Evolutionary conservation across 2,888 invertebrate genomes (phyloP).

Genomic region (Blomia tropicalis): DNA sequence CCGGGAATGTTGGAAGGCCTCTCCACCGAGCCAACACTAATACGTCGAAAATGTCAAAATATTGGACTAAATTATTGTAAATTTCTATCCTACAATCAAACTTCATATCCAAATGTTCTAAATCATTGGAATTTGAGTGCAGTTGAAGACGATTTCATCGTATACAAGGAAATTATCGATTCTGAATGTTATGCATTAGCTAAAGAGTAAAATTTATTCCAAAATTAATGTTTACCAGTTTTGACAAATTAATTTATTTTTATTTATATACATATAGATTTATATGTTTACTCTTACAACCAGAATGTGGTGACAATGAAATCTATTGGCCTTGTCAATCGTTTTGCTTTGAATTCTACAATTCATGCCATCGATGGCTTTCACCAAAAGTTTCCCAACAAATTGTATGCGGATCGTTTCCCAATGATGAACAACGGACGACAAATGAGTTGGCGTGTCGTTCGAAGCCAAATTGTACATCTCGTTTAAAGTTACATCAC

Average conservation of each 20-base stretch:
- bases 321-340: constrained; percentile 50
- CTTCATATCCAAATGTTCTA: constrained; percentile 65
- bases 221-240: no score
- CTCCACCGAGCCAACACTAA: constrained; percentile 28
- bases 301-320: constrained; percentile 45
- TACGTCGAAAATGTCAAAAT: constrained; percentile 30
- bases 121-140: constrained; percentile 50
- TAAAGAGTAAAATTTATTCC: no score
- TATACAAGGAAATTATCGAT: constrained; percentile 59
- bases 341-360: constrained; percentile 67
- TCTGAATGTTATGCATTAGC: constrained; percentile 74
- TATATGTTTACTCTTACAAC: constrained; percentile 68
- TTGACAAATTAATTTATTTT: no score
- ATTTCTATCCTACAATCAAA: constrained; percentile 54
- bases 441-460: not conserved
- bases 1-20: constrained; percentile 30
- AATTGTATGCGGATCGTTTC: constrained; percentile 61
- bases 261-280: no score
- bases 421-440: constrained; percentile 34
- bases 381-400: constrained; percentile 52
- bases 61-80: constrained; percentile 31
- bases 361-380: constrained; percentile 60
- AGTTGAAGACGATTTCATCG: constrained; percentile 56
- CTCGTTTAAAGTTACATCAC: not conserved
- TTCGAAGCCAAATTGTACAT: constrained; percentile 9